These are phyloP conservation scores for Chrysotoxum bicinctum DNA, from an alignment of 2,888 invertebrate genomes.

Conservation along the genomic window DNA sequence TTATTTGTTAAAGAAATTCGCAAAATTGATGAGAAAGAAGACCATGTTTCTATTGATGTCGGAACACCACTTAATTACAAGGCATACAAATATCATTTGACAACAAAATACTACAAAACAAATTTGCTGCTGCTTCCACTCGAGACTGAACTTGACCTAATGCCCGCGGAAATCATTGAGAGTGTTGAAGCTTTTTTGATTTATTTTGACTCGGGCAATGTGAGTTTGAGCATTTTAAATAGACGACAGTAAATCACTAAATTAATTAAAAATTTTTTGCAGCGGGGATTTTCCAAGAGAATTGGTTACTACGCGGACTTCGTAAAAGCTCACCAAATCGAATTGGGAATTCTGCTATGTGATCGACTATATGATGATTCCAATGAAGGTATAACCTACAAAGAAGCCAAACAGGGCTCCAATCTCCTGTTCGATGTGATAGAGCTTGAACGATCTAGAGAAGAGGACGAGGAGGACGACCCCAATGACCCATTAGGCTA, in stretches of 20 bases:
- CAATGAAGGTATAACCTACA: slow-evolving; percentile 75
- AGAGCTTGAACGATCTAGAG: slow-evolving; percentile 74
- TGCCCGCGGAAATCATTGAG: slow-evolving; percentile 73
- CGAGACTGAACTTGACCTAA: slow-evolving; percentile 60
- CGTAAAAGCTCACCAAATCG: slow-evolving; percentile 74
- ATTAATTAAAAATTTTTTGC: neutral
- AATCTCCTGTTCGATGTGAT: slow-evolving; percentile 75
- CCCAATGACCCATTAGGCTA: slow-evolving; percentile 75
- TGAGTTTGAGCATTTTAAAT: slow-evolving; percentile 36
- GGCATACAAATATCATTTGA: slow-evolving; percentile 74
- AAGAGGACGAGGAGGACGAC: slow-evolving; percentile 73
- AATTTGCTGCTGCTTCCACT: slow-evolving; percentile 74
- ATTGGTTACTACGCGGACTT: slow-evolving; percentile 75
- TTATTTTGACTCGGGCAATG: slow-evolving; percentile 76
- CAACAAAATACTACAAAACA: slow-evolving; percentile 75
- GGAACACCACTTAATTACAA: slow-evolving; percentile 57
- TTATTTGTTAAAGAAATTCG: slow-evolving; percentile 43
- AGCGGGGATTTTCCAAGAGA: slow-evolving; percentile 73
- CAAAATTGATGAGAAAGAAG: slow-evolving; percentile 59
- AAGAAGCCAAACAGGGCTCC: slow-evolving; percentile 74
- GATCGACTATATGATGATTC: slow-evolving; percentile 74
- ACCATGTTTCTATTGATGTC: slow-evolving; percentile 54
- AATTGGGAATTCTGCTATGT: slow-evolving; percentile 75
- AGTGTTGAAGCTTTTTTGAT: slow-evolving; percentile 74
- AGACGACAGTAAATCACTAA: too few relatives aligned